A percentile compares a stretch with the other conserved stretches of the same genome.
Conservation (phyloP, 2,888 invertebrate genomes). For the Sympetrum striolatum region DNA sequence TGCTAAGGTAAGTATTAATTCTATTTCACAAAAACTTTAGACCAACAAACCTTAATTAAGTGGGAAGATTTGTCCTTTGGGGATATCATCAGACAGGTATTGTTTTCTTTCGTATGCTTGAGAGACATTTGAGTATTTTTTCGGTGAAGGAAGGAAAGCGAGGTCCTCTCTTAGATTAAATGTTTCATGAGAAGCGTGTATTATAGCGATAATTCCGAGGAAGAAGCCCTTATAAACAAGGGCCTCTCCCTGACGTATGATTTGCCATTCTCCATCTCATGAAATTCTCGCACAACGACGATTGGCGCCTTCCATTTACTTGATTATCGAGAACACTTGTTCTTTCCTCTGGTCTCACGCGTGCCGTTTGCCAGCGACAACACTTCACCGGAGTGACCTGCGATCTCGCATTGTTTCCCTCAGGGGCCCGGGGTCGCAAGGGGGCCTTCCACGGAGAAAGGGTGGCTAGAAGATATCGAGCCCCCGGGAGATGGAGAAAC, state of each 20-base stretch:
- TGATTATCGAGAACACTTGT: neutral
- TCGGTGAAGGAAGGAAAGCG: neutral
- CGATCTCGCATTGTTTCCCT: neutral
- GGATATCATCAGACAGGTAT: too few relatives aligned
- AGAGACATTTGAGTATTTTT: too few relatives aligned
- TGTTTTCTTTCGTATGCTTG: too few relatives aligned
- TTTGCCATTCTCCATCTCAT: slow-evolving; percentile 2
- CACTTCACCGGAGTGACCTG: neutral
- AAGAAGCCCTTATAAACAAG: neutral
- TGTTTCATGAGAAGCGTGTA: slow-evolving; percentile 1
- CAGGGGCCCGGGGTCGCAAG: neutral
- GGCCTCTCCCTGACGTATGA: neutral
- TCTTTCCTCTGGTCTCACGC: neutral
- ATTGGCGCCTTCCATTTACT: neutral
- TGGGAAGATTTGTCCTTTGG: too few relatives aligned
- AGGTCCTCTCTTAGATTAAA: neutral
- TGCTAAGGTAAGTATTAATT: too few relatives aligned
- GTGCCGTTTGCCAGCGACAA: neutral
- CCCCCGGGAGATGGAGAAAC: neutral
- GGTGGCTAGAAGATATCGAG: neutral
- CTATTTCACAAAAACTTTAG: too few relatives aligned
- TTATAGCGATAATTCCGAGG: slow-evolving; percentile 22
- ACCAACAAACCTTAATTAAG: too few relatives aligned
- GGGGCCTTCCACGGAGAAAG: neutral
- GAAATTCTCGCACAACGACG: neutral